phyloP scores from a whole-genome alignment of 2,797 vertebrate species.

The Siniperca obscura region DNA sequence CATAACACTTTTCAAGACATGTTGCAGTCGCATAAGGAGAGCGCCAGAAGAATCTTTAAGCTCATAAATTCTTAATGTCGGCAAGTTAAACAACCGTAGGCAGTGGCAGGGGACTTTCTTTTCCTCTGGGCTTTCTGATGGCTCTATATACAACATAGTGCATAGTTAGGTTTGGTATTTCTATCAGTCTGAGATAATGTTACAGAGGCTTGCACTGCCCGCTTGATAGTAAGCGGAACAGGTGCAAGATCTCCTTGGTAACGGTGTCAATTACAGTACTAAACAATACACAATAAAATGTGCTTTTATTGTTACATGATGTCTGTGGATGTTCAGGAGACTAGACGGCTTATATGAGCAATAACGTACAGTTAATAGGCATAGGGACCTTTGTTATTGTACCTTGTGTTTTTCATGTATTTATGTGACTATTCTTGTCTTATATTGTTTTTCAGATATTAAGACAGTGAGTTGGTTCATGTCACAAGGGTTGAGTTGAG shows the following conservation, averaged over 20 bases:
- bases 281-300: background rate
- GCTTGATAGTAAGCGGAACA: slow-evolving; percentile 12
- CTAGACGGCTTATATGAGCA: background rate
- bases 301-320: background rate
- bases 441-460: background rate
- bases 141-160: slow-evolving; percentile 63
- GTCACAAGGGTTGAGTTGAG: background rate
- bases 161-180: slow-evolving; percentile 43
- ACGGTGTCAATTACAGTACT: slow-evolving; percentile 8
- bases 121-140: slow-evolving; percentile 67
- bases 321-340: slow-evolving; percentile 4
- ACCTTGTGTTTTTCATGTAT: background rate
- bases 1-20: slow-evolving; percentile 55
- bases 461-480: background rate
- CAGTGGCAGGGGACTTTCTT: slow-evolving; percentile 61
- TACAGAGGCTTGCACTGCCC: slow-evolving; percentile 24
- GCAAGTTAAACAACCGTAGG: slow-evolving; percentile 76
- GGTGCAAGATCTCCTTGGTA: slow-evolving; percentile 15
- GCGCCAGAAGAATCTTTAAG: slow-evolving; percentile 62
- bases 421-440: background rate
- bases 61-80: slow-evolving; percentile 80
- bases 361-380: background rate
- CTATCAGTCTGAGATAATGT: slow-evolving; percentile 31
- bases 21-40: slow-evolving; percentile 47
- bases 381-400: background rate